Conservation (phyloP, 1,140 invertebrate genomes). For the Drosophila paulistorum region DNA sequence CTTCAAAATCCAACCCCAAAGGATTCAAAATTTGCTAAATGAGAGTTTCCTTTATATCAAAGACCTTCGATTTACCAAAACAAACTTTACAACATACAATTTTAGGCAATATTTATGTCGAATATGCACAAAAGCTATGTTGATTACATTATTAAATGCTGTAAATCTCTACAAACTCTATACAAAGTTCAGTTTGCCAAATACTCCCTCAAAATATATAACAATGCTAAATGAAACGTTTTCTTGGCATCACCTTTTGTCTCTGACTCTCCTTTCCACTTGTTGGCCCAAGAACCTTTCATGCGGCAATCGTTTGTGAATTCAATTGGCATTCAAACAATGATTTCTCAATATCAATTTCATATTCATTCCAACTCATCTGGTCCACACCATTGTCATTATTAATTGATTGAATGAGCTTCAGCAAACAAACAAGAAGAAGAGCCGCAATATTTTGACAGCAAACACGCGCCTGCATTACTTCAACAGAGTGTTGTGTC, state of each 20-base stretch:
- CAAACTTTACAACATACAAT: too few species aligned
- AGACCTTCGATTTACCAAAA: too few species aligned
- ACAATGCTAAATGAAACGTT: background rate
- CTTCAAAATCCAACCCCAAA: too few species aligned
- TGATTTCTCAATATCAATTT: conserved; percentile 28
- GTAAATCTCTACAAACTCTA: too few species aligned
- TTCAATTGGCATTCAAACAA: conserved; percentile 9
- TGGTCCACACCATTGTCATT: conserved; percentile 53
- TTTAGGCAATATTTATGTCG: too few species aligned
- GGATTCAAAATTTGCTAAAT: too few species aligned
- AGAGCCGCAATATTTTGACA: conserved; percentile 65
- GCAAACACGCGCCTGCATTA: conserved; percentile 60
- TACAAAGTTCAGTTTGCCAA: too few species aligned
- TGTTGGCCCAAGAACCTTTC: conserved; percentile 2
- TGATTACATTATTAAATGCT: too few species aligned
- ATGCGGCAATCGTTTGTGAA: conserved; percentile 1
- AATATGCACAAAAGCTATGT: too few species aligned
- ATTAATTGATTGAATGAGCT: conserved; percentile 67
- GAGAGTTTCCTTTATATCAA: too few species aligned
- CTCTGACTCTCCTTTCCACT: background rate
- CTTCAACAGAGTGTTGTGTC: background rate
- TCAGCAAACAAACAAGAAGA: conserved; percentile 7
- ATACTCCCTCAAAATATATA: too few species aligned
- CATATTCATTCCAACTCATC: conserved; percentile 52
- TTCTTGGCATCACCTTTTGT: conserved; percentile 6